Conservation (phyloP, 2,113 vertebrate genomes). For the Aviceda subcristata region DNA sequence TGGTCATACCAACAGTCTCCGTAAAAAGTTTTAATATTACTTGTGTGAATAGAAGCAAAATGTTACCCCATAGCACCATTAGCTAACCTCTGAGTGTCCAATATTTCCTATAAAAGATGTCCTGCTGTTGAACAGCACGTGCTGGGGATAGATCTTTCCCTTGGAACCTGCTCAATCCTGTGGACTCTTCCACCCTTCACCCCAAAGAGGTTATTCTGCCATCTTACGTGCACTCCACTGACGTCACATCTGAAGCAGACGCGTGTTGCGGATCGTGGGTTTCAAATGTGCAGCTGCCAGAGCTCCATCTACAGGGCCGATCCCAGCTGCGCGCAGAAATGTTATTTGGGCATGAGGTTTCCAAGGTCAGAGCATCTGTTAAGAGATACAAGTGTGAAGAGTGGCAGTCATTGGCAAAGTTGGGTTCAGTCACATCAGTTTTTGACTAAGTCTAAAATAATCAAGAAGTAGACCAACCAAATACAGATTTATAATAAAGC, state of each 20-base stretch:
- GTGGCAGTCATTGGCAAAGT: accelerated
- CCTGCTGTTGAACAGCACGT: not conserved
- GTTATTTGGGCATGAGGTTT: not conserved
- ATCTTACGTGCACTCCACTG: slow-evolving; percentile 34
- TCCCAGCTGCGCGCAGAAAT: not conserved
- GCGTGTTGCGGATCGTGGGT: not conserved
- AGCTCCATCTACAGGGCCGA: not conserved
- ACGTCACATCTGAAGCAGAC: not conserved
- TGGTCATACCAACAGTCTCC: not conserved
- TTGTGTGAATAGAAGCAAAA: not conserved
- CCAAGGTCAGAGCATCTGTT: slow-evolving; percentile 73
- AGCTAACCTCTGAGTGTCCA: not conserved
- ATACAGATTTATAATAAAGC: not conserved
- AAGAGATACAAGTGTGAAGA: not conserved
- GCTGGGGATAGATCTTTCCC: not conserved
- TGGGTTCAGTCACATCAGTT: not conserved
- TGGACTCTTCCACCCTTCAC: not conserved
- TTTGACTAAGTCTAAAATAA: not conserved
- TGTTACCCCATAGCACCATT: not conserved
- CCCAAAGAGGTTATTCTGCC: not conserved
- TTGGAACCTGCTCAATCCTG: not conserved
- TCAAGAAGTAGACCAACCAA: not conserved
- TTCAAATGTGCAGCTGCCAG: not conserved
- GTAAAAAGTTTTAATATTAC: not conserved
- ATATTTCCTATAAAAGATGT: not conserved